These are phyloP conservation scores for Platyrinchus mystaceus DNA, from an alignment of 2,797 vertebrate species.

Conservation along the genomic window DNA sequence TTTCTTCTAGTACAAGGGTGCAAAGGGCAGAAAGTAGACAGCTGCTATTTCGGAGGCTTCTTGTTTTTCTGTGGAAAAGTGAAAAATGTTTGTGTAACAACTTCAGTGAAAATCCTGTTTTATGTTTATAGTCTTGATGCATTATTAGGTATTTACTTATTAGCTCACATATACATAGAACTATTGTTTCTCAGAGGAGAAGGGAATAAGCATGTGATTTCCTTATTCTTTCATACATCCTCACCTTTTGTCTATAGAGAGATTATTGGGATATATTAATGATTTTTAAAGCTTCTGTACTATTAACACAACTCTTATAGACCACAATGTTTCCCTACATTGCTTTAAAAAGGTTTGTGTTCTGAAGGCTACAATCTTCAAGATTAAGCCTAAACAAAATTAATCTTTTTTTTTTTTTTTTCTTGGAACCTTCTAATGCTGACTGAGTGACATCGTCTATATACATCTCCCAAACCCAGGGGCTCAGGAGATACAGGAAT, in stretches of 20 bases:
- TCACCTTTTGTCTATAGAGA: neutral
- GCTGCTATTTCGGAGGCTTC: neutral
- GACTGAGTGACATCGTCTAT: neutral
- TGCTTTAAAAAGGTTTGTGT: neutral
- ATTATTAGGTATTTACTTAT: neutral
- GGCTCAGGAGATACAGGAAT: neutral
- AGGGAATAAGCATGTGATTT: neutral
- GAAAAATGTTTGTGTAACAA: neutral
- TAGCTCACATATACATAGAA: neutral
- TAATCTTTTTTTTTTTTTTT: neutral
- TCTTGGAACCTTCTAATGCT: neutral
- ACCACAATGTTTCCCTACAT: rapidly evolving
- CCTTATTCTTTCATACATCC: neutral
- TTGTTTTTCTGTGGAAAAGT: neutral
- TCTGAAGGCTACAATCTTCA: neutral
- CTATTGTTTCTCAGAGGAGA: neutral
- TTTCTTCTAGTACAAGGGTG: neutral
- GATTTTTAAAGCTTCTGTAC: neutral
- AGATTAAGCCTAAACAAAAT: neutral
- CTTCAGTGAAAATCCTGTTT: neutral
- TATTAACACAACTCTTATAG: neutral
- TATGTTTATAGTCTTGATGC: neutral
- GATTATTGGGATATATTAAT: neutral
- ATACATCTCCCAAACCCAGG: neutral
- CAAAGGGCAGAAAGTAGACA: neutral